These are phyloP conservation scores for Nymphicus hollandicus DNA, from an alignment of 2,113 vertebrate species.

Conservation along the genomic window DNA sequence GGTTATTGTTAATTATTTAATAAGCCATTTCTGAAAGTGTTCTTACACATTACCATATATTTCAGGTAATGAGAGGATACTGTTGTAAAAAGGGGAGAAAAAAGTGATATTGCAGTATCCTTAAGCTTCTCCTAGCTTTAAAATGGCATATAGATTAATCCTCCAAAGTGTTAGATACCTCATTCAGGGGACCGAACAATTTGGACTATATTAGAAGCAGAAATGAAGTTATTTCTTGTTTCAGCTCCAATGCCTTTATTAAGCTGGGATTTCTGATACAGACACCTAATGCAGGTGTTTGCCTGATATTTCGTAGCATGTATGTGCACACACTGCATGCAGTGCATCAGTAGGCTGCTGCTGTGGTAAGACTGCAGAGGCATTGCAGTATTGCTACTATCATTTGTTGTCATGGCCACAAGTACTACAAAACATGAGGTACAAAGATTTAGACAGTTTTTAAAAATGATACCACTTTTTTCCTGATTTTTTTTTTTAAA, in stretches of 20 bases:
- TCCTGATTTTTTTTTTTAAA: neutral
- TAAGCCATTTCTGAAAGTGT: neutral
- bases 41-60: neutral
- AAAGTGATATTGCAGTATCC: neutral
- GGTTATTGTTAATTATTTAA: neutral
- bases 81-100: neutral
- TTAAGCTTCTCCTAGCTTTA: neutral
- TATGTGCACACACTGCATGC: neutral
- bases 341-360: neutral
- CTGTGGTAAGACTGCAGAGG: conserved; percentile 33
- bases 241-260: neutral
- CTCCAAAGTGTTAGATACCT: neutral
- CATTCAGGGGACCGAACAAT: neutral
- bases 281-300: neutral
- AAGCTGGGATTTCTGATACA: neutral
- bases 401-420: conserved; percentile 49
- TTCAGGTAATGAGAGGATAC: neutral
- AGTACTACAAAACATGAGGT: neutral
- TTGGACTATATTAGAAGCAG: neutral
- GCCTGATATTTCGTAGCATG: neutral
- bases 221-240: neutral
- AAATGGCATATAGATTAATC: neutral
- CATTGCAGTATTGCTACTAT: conserved; percentile 34
- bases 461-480: neutral
- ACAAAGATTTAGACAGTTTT: neutral